Conservation (phyloP, 2,113 vertebrate genomes). For the Bufo gargarizans region DNA sequence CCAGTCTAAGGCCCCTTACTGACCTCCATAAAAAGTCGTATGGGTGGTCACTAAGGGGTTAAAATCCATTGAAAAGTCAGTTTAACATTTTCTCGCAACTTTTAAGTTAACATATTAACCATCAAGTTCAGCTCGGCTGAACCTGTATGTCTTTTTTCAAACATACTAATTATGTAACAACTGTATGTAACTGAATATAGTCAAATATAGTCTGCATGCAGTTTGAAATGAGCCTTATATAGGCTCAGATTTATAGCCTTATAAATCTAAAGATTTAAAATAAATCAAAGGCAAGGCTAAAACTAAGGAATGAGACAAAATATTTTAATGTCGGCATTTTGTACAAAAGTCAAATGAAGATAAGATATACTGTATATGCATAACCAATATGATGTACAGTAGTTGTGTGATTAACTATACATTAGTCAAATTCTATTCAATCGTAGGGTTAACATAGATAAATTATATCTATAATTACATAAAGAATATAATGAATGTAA, state of each 20-base stretch:
- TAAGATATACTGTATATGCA: background rate
- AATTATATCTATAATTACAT: constrained; percentile 20
- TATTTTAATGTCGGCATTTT: background rate
- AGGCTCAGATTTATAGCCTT: no score
- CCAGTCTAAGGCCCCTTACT: no score
- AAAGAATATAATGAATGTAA: constrained; percentile 24
- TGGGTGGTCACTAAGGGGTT: no score
- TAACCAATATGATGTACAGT: background rate
- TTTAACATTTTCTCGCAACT: no score
- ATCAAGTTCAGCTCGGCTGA: no score
- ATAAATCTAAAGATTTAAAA: background rate
- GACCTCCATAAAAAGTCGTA: no score
- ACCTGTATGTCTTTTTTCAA: no score
- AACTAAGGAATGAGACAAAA: background rate
- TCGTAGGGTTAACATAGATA: constrained; percentile 14
- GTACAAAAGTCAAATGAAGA: background rate
- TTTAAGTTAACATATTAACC: no score
- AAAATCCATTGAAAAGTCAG: no score
- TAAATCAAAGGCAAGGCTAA: background rate
- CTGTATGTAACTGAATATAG: no score
- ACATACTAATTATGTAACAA: background rate
- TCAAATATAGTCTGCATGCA: no score
- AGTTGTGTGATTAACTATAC: background rate
- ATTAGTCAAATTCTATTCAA: background rate
- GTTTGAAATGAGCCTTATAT: background rate